Evolutionary conservation across 30 jellyfish, hydroid and myxozoan genomes (phyloP), one percentile per base, ranked within the genome.

Genomic region (Hydractinia echinata): DNA sequence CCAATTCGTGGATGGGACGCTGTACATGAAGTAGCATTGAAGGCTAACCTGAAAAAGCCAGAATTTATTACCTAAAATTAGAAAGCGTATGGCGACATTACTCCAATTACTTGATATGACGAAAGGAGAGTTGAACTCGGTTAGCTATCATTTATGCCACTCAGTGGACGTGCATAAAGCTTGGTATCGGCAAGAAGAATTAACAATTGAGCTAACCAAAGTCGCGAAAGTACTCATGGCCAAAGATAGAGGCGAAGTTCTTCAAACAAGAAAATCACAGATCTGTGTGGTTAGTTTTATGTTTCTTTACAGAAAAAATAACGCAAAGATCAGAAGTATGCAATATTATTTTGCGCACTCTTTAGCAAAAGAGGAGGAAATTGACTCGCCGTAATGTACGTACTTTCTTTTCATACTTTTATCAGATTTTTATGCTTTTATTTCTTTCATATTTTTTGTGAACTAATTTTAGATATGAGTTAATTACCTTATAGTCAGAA

Each of bases 201-300:
- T 7, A 7, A 76, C 84, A 50, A 21, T 76, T 21, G 84, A 76
- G 84, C 73, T 76, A 55, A 76, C 79, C 1, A 76, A 76, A 15
- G 84, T 79, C 19, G 86, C 86, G 0, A 79, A 66, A 14, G 81
- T 79, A 5, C 51, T 55, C 66, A 79, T 79, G 62, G 86, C 86
- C 39, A 55, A 79, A 39, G 64, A 79, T 58, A 72, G 61, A 9
- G 64, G 86, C 61, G 81, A 53, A 66, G 53, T n/a, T n/a, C n/a
- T n/a, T 30, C 44, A 30, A 30, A 30, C 44, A 30, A 30, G 44
- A 30, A 30, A 30, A n/a, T n/a, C n/a, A n/a, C n/a, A n/a, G n/a
- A 30, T 30, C 44, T 30, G 44, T 30, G 44, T 30, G 44, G 44
- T 30, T 30, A 30, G 44, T 30, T 30, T 2, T 30, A 30, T 30